These are phyloP conservation scores for Gnathonemus echidnorhynchus DNA, from an alignment of 2,113 vertebrate genomes.

Conservation along the genomic window DNA sequence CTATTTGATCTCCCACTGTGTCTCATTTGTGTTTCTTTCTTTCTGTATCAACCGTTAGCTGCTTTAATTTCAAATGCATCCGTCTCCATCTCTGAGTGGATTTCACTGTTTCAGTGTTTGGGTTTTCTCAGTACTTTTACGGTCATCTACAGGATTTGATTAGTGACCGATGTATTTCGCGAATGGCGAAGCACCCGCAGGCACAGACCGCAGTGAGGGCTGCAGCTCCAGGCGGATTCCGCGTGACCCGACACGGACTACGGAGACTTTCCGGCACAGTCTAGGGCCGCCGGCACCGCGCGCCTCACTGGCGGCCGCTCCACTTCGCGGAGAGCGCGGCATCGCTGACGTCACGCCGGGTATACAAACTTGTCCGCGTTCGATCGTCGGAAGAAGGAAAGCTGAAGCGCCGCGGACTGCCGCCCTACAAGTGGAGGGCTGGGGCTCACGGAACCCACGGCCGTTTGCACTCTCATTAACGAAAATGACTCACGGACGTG, in stretches of 20 bases:
- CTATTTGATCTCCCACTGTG: not conserved
- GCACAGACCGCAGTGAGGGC: not conserved
- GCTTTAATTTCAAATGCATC: not conserved
- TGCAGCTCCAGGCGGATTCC: not conserved
- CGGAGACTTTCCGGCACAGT: not conserved
- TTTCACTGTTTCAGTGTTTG: not conserved
- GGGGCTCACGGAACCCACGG: not conserved
- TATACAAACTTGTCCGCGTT: constrained; percentile 54
- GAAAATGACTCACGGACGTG: constrained; percentile 32
- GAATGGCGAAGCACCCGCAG: not conserved
- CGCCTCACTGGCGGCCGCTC: not conserved
- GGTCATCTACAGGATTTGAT: not conserved
- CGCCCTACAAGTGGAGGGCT: constrained; percentile 2
- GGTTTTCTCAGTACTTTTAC: not conserved
- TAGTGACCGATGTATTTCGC: not conserved
- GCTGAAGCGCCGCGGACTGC: not conserved
- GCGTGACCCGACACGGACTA: not conserved
- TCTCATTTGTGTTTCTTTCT: not conserved
- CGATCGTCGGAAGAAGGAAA: constrained; percentile 47
- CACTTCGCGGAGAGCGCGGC: constrained; percentile 25
- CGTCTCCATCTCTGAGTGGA: not conserved
- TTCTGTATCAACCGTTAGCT: not conserved
- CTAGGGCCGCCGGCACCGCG: not conserved
- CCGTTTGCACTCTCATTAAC: constrained; percentile 17
- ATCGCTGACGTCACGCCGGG: constrained; percentile 54